Conservation (phyloP, 2,888 invertebrate genomes). For the Laothoe populi region DNA sequence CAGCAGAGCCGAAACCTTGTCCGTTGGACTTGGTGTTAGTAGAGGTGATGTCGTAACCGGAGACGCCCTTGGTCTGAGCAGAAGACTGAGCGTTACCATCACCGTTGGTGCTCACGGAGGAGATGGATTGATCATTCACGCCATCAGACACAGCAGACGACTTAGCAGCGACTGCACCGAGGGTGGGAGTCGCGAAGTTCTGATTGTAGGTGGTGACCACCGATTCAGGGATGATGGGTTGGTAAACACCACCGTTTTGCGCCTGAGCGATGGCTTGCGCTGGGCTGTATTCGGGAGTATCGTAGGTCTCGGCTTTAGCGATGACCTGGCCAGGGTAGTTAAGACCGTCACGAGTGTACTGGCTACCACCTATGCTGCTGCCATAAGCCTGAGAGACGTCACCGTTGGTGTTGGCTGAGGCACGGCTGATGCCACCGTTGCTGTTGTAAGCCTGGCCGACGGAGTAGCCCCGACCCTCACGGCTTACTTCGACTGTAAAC, state of each 20-base stretch:
- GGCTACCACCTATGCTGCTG: constrained; percentile 46
- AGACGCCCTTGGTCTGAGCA: constrained; percentile 57
- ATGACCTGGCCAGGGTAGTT: constrained; percentile 57
- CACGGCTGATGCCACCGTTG: constrained; percentile 54
- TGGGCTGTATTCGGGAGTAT: constrained; percentile 40
- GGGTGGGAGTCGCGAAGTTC: constrained; percentile 56
- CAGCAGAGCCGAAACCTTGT: constrained; percentile 56
- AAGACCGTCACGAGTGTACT: constrained; percentile 51
- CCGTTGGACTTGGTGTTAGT: constrained; percentile 61
- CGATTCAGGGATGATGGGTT: constrained; percentile 61
- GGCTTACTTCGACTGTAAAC: constrained; percentile 44
- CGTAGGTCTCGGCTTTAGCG: constrained; percentile 56
- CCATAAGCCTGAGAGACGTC: constrained; percentile 56
- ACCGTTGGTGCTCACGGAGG: constrained; percentile 58
- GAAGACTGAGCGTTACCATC: constrained; percentile 61
- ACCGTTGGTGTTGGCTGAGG: constrained; percentile 58
- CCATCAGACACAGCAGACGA: constrained; percentile 60
- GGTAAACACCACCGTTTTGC: constrained; percentile 53
- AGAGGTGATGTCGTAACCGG: constrained; percentile 57
- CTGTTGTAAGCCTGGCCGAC: constrained; percentile 60
- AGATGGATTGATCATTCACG: constrained; percentile 53
- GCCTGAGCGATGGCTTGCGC: constrained; percentile 47
- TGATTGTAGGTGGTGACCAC: constrained; percentile 70
- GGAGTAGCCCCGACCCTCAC: constrained; percentile 68
- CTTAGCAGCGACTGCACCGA: constrained; percentile 52